Base-by-base conservation (phyloP, 2,888 invertebrate genomes). In the Laspeyria flexula region DNA sequence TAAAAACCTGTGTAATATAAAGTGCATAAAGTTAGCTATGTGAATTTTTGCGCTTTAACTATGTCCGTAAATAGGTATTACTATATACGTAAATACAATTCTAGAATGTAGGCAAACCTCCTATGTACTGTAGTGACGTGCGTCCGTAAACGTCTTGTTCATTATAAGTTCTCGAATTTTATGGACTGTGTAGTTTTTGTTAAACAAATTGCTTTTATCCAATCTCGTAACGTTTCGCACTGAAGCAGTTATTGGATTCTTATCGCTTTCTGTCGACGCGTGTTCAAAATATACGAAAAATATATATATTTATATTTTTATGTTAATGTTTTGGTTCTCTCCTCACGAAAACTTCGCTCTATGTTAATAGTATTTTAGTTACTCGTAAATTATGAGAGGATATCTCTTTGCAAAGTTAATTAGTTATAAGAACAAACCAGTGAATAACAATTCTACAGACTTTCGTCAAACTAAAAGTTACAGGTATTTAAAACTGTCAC, bases 221-320 rank as follows among this genome's bases (percentile, higher is more conserved):
- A 64, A 70, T 64, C 62, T 60, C 55, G 55, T 54, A 56, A 40
- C 47, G 48, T 57, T 67, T 63, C 59, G 61, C 65, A 70, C 71
- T 77, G 74, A 81, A 81, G 52, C 64, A 63, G 73, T 80, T 85
- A 85, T 87, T 81, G 79, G 73, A 71, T 83, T 78, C 75, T 88
- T 87, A 86, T 88, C 86, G 79, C 51, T 62, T 69, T 71, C 65
- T 61, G 44, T 41, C 47, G 52, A 54, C 54, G 45, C 49, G 42
- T 58, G 59, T 47, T 64, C 55, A 57, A 70, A 70, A 66, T 60
- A 50, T 54, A 60, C 46, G 42, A 39, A 57, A 53, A 60, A 46
- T 43, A 55, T 59, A 61, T 40, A 46, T 60, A 59, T 65, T 58
- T 46, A 58, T 62, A n/a, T n/a, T n/a, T 56, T 54, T 40, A 59